phyloP scores from a whole-genome alignment of 2,113 vertebrate species.

The Chloropsis cyanopogon region DNA sequence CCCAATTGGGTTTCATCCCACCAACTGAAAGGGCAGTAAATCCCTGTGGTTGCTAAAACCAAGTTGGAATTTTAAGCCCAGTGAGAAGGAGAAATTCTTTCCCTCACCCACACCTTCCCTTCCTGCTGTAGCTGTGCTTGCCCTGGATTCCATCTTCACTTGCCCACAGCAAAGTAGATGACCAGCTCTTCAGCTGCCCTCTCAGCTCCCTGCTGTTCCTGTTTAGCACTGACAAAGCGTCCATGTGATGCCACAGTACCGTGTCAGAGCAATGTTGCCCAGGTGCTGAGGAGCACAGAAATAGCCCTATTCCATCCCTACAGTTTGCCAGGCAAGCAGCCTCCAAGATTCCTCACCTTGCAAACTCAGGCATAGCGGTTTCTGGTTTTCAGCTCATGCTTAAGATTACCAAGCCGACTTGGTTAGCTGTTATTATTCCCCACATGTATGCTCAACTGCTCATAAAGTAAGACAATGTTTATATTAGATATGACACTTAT shows the following conservation, averaged over 20 bases:
- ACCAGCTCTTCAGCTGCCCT: neutral
- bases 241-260: neutral
- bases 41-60: constrained; percentile 40
- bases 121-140: neutral
- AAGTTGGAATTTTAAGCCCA: constrained; percentile 43
- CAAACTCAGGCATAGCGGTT: neutral
- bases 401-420: neutral
- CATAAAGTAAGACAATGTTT: neutral
- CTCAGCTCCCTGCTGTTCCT: neutral
- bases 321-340: neutral
- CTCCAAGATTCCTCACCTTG: neutral
- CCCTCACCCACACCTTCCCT: neutral
- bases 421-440: neutral
- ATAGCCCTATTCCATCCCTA: neutral
- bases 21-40: constrained; percentile 46
- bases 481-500: neutral
- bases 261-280: neutral
- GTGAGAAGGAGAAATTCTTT: constrained; percentile 21
- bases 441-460: neutral
- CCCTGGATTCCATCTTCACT: neutral
- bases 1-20: constrained; percentile 38
- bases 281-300: neutral
- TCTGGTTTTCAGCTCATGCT: neutral
- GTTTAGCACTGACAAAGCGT: neutral
- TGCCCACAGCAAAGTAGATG: neutral